These are phyloP conservation scores for Gymnoscopelus braueri DNA, from an alignment of 2,797 vertebrate species.

Conservation along the genomic window DNA sequence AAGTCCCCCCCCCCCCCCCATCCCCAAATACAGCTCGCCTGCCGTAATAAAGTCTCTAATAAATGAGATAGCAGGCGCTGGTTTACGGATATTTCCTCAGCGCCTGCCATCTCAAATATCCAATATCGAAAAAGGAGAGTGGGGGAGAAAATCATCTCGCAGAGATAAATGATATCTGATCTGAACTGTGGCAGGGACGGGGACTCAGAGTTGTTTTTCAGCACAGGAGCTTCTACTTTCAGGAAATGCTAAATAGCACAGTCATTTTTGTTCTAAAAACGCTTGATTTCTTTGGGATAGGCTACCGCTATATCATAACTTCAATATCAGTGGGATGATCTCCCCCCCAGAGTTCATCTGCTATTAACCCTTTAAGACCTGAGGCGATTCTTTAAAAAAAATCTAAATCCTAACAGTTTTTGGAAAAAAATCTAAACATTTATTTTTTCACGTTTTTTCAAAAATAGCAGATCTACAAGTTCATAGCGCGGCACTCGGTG, in stretches of 20 bases:
- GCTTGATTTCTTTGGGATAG: slow-evolving; percentile 51
- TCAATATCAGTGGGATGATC: slow-evolving; percentile 32
- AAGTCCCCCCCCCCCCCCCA: slow-evolving; percentile 35
- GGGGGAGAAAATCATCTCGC: slow-evolving; percentile 65
- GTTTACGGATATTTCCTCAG: slow-evolving; percentile 73
- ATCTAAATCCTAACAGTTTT: no score
- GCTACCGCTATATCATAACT: slow-evolving; percentile 32
- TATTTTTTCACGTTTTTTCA: no score
- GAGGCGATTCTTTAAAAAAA: no score
- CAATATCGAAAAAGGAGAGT: slow-evolving; percentile 68
- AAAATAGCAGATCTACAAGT: no score
- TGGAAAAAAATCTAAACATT: no score
- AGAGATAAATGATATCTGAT: slow-evolving; percentile 77
- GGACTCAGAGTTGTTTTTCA: slow-evolving; percentile 54
- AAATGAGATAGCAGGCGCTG: slow-evolving; percentile 67
- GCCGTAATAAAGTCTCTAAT: slow-evolving; percentile 74
- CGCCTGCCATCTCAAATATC: slow-evolving; percentile 72
- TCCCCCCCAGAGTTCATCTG: slow-evolving; percentile 1
- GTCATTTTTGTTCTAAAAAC: slow-evolving; percentile 59
- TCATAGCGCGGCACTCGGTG: no score
- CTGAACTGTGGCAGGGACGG: slow-evolving; percentile 34
- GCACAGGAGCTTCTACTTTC: slow-evolving; percentile 32
- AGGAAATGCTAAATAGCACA: slow-evolving; percentile 62
- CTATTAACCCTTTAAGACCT: no score
- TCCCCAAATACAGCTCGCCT: slow-evolving; percentile 48